Percentiles rank a stretch among this genome's conserved stretches.
phyloP scores from a whole-genome alignment of 2,888 invertebrate species.

The Physocephala rufipes region DNA sequence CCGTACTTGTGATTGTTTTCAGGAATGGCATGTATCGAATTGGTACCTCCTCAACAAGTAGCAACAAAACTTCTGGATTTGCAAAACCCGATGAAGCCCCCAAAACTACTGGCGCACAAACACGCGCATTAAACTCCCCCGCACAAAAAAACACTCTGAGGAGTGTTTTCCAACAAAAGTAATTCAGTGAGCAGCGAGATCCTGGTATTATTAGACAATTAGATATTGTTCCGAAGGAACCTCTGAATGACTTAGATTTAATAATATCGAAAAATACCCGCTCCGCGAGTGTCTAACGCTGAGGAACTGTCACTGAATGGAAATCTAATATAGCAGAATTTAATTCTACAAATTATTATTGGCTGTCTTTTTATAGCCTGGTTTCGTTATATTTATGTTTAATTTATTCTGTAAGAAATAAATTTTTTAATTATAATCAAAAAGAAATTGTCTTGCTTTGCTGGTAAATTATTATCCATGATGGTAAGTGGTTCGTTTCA shows the following conservation, averaged over 20 bases:
- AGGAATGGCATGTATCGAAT: slow-evolving; percentile 67
- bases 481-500: not conserved
- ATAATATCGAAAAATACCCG: too few species aligned
- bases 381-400: not conserved
- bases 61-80: not conserved
- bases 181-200: too few species aligned
- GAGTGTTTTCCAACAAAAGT: too few species aligned
- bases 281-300: too few species aligned
- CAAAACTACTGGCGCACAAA: slow-evolving; percentile 4
- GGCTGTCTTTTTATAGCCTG: not conserved
- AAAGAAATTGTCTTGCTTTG: not conserved
- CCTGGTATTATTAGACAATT: too few species aligned
- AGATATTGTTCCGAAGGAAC: too few species aligned
- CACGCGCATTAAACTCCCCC: slow-evolving; percentile 1
- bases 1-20: slow-evolving; percentile 89
- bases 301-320: too few species aligned
- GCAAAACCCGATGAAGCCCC: slow-evolving; percentile 11
- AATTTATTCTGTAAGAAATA: slow-evolving; percentile 10
- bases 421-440: slow-evolving; percentile 2
- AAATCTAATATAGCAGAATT: too few species aligned
- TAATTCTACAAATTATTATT: not conserved
- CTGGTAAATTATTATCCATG: not conserved
- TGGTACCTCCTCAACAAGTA: slow-evolving; percentile 42
- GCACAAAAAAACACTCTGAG: slow-evolving; percentile 37
- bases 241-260: too few species aligned